A percentile compares a stretch with the other conserved stretches of the same genome.
Evolutionary conservation across 2,888 invertebrate species (phyloP).

Genomic region (Altica lythri): DNA sequence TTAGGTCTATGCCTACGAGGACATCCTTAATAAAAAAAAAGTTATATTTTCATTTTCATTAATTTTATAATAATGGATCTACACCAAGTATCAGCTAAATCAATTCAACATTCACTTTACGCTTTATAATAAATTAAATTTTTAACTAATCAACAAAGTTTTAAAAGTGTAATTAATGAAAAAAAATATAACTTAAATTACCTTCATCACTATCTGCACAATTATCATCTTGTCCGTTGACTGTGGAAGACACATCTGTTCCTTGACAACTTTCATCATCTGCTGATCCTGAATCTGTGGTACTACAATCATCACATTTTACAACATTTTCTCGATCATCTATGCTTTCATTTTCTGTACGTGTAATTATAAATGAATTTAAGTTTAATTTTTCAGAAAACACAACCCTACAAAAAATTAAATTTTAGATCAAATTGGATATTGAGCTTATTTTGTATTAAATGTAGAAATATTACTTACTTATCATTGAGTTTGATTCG

Average conservation of each 20-base stretch:
- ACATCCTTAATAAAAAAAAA: too few relatives aligned
- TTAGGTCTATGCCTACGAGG: too few relatives aligned
- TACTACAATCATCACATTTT: slow-evolving; percentile 69
- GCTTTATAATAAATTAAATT: too few relatives aligned
- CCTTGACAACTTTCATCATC: slow-evolving; percentile 66
- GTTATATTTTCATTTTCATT: too few relatives aligned
- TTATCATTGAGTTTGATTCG: slow-evolving; percentile 86
- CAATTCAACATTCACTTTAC: too few relatives aligned
- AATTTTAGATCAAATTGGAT: background rate
- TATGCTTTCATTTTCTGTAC: slow-evolving; percentile 50
- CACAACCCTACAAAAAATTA: slow-evolving; percentile 66
- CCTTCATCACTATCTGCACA: slow-evolving; percentile 69
- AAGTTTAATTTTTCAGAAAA: slow-evolving; percentile 81
- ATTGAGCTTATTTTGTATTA: background rate
- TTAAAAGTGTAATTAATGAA: too few relatives aligned
- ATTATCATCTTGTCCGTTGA: slow-evolving; percentile 54
- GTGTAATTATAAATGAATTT: slow-evolving; percentile 68
- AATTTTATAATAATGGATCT: too few relatives aligned
- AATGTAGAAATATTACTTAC: slow-evolving; percentile 63
- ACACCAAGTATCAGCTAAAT: too few relatives aligned
- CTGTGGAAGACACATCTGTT: slow-evolving; percentile 54
- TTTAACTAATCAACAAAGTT: too few relatives aligned
- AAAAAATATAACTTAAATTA: slow-evolving; percentile 24
- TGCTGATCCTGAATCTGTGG: slow-evolving; percentile 71
- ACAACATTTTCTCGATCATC: slow-evolving; percentile 58